Conservation (phyloP, 2,797 vertebrate species). For the Sternarchorhynchus goeldii region DNA sequence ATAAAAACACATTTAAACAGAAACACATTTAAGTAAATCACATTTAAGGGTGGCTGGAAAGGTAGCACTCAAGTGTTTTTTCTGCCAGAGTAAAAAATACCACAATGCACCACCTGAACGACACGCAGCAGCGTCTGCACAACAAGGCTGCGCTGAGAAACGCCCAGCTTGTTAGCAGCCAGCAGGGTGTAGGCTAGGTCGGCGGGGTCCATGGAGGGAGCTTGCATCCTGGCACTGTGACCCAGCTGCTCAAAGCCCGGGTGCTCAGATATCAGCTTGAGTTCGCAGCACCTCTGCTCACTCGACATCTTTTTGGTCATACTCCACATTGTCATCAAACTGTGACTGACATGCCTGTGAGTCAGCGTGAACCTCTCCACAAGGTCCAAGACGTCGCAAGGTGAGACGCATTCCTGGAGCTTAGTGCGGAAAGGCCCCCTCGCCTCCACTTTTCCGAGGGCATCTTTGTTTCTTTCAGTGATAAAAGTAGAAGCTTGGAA, state of each 20-base stretch:
- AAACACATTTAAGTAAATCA: no score
- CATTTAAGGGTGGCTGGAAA: neutral
- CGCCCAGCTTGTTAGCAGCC: slow-evolving; percentile 77
- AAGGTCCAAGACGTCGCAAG: slow-evolving; percentile 82
- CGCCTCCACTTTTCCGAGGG: accelerated
- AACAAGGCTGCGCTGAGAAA: slow-evolving; percentile 80
- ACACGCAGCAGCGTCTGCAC: slow-evolving; percentile 84
- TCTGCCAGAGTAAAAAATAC: neutral
- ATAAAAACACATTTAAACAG: neutral
- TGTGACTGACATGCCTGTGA: slow-evolving; percentile 65
- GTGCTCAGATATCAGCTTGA: slow-evolving; percentile 82
- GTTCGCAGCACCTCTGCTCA: slow-evolving; percentile 78
- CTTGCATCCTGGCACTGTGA: slow-evolving; percentile 64
- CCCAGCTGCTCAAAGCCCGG: slow-evolving; percentile 76
- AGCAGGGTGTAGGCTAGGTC: slow-evolving; percentile 78
- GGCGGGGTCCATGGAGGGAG: slow-evolving; percentile 60
- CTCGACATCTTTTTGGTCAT: slow-evolving; percentile 74
- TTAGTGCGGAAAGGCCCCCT: slow-evolving; percentile 49
- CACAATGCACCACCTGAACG: slow-evolving; percentile 76
- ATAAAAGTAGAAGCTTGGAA: neutral
- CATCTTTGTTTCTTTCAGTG: neutral
- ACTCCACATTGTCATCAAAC: slow-evolving; percentile 78
- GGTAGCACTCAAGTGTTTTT: neutral
- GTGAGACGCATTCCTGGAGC: slow-evolving; percentile 74
- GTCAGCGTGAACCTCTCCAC: slow-evolving; percentile 54